Percentiles rank a stretch among this genome's conserved stretches.
Evolutionary conservation across 2,888 invertebrate species (phyloP).

Genomic region (Physocephala rufipes): DNA sequence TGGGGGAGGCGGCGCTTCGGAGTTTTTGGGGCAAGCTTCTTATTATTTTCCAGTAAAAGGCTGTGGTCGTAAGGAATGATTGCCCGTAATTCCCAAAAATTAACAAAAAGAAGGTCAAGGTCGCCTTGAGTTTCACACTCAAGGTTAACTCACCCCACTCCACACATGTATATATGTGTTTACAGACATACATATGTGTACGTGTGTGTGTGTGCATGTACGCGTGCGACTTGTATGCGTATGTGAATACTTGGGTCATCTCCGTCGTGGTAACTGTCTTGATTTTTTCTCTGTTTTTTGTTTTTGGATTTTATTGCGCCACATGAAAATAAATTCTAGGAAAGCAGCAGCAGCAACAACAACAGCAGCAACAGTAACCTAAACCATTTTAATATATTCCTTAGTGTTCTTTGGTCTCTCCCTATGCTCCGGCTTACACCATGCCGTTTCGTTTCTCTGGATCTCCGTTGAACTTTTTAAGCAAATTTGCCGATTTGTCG

Average conservation of each 20-base stretch:
- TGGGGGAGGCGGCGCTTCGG: conserved; percentile 3
- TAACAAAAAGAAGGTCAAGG: conserved; percentile 9
- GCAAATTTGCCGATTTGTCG: too few relatives aligned
- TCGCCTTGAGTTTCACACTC: background rate
- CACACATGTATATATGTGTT: background rate
- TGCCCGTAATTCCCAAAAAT: conserved; percentile 39
- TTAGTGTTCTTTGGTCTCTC: too few relatives aligned
- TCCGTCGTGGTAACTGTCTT: conserved; percentile 8
- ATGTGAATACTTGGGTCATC: conserved; percentile 41
- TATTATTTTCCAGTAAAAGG: background rate
- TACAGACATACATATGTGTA: conserved; percentile 11
- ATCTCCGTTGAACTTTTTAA: too few relatives aligned
- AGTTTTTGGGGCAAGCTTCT: conserved; percentile 1
- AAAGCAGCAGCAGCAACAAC: background rate
- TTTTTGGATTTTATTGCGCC: background rate
- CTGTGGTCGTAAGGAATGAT: conserved; percentile 36
- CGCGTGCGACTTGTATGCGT: conserved; percentile 41
- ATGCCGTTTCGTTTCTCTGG: too few relatives aligned
- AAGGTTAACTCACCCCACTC: conserved; percentile 5
- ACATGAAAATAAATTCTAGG: background rate
- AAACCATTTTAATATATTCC: conserved; percentile 33
- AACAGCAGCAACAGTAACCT: conserved; percentile 35
- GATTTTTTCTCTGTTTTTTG: background rate
- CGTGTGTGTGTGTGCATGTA: conserved; percentile 27
- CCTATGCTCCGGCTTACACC: too few relatives aligned